Conservation (phyloP, 1,140 invertebrate genomes). For the Eumeta japonica region DNA sequence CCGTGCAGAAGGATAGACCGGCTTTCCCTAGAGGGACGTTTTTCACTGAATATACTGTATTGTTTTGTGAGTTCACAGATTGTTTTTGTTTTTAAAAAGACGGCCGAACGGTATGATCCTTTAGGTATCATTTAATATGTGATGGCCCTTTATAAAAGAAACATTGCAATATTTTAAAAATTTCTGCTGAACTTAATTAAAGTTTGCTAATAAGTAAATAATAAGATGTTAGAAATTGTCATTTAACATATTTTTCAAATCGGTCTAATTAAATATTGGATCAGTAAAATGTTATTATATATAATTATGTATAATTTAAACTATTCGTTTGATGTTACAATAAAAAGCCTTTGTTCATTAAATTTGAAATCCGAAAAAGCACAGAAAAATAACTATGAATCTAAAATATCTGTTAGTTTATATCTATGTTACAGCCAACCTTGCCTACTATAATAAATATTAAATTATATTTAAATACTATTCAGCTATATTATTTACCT, state of each 20-base stretch:
- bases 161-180: conserved; percentile 1
- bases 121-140: no score
- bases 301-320: neutral
- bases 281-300: no score
- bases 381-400: conserved; percentile 2
- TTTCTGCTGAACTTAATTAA: neutral
- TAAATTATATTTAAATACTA: no score
- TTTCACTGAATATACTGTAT: no score
- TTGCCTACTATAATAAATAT: no score
- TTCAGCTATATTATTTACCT: neutral
- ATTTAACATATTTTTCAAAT: neutral
- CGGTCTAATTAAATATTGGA: no score
- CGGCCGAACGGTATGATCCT: no score
- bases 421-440: no score
- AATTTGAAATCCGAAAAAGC: neutral
- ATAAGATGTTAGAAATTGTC: neutral
- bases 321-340: neutral
- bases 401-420: neutral
- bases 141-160: no score
- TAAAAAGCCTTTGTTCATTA: neutral
- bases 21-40: no score
- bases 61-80: no score
- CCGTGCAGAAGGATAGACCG: conserved; percentile 8
- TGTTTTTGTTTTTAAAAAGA: no score
- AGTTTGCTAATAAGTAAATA: neutral